Percentiles rank a stretch among this genome's conserved stretches.
These are phyloP conservation scores for Fregetta grallaria DNA, from an alignment of 2,113 vertebrate species.

Conservation along the genomic window DNA sequence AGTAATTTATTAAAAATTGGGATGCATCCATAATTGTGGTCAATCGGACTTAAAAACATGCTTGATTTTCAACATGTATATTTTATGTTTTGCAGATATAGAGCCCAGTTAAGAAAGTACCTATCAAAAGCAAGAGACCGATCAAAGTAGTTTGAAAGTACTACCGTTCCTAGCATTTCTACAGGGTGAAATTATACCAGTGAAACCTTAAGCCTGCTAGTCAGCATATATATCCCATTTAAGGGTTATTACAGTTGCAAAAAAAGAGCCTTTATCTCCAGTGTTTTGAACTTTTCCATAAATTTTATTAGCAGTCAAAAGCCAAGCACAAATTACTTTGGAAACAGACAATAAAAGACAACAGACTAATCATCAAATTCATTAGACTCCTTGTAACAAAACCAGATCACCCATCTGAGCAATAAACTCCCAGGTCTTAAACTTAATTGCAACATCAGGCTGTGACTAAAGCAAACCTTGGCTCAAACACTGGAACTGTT, in stretches of 20 bases:
- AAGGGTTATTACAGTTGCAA: not conserved
- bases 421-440: constrained; percentile 27
- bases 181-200: not conserved
- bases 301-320: constrained; percentile 13
- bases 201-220: not conserved
- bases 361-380: constrained; percentile 20
- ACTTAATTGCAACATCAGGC: not conserved
- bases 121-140: not conserved
- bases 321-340: not conserved
- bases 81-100: not conserved
- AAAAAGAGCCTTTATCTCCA: not conserved
- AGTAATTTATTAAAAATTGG: not conserved
- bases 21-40: not conserved
- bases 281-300: not conserved
- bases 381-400: constrained; percentile 8
- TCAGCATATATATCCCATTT: not conserved
- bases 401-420: constrained; percentile 1
- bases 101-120: not conserved
- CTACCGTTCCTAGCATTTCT: not conserved
- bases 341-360: not conserved
- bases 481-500: not conserved
- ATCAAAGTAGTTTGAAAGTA: not conserved
- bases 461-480: constrained; percentile 21
- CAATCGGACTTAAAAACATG: not conserved
- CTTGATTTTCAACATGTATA: not conserved